Evolutionary conservation across 2,888 invertebrate genomes (phyloP).

Genomic region (Leptothorax acervorum): DNA sequence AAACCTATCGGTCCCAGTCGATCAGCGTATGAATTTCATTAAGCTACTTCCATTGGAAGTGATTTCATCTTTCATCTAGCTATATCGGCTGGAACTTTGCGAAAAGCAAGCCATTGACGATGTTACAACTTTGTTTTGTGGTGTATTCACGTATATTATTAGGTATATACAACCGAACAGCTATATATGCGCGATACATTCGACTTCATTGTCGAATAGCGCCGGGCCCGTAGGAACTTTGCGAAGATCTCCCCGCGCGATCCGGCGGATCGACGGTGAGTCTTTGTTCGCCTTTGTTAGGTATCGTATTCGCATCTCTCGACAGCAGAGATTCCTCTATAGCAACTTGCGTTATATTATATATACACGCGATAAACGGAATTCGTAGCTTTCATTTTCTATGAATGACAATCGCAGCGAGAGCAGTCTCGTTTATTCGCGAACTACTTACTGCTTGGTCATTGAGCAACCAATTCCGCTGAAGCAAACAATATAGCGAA

Average conservation of each 20-base stretch:
- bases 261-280: slow-evolving; percentile 30
- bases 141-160: slow-evolving; percentile 25
- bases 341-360: slow-evolving; percentile 9
- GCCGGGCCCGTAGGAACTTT: slow-evolving; percentile 35
- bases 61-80: slow-evolving; percentile 47
- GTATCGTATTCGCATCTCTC: slow-evolving; percentile 38
- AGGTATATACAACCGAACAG: neutral
- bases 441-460: slow-evolving; percentile 51
- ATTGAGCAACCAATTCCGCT: slow-evolving; percentile 34
- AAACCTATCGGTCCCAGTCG: neutral
- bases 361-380: slow-evolving; percentile 27
- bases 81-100: slow-evolving; percentile 34
- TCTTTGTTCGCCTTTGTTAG: slow-evolving; percentile 50
- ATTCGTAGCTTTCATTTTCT: slow-evolving; percentile 36
- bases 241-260: slow-evolving; percentile 45
- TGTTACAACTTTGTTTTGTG: slow-evolving; percentile 33
- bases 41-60: slow-evolving; percentile 25
- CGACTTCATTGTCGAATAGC: slow-evolving; percentile 48
- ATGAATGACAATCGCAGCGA: slow-evolving; percentile 17
- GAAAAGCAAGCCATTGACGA: slow-evolving; percentile 25
- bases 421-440: slow-evolving; percentile 44
- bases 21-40: slow-evolving; percentile 30
- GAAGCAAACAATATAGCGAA: slow-evolving; percentile 35
- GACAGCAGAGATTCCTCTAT: slow-evolving; percentile 10
- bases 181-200: slow-evolving; percentile 23